Evolutionary conservation across 2,797 vertebrate genomes (phyloP).

Genomic region (Acridotheres tristis): DNA sequence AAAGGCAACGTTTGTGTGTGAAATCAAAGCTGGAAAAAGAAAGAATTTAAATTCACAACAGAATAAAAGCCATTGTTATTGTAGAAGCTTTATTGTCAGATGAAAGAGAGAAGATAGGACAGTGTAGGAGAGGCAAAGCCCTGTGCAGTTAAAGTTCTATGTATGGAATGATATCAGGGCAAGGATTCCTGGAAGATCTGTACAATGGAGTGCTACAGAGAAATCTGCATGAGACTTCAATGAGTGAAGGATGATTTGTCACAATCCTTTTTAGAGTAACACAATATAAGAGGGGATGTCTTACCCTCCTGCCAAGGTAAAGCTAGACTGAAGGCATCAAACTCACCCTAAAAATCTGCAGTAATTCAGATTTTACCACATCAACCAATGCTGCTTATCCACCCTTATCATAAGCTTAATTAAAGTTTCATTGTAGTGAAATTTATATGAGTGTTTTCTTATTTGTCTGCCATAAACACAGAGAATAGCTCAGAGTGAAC

Average conservation of each 20-base stretch:
- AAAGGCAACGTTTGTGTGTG: neutral
- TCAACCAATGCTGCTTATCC: neutral
- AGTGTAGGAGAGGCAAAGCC: neutral
- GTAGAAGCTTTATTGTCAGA: neutral
- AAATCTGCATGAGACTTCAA: neutral
- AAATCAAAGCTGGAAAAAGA: conserved; percentile 24
- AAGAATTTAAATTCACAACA: conserved; percentile 10
- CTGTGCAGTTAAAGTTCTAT: neutral
- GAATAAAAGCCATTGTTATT: conserved; percentile 13
- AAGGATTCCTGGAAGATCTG: neutral
- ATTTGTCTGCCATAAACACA: neutral
- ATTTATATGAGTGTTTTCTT: neutral
- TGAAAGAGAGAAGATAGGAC: conserved; percentile 3
- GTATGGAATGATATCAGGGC: neutral
- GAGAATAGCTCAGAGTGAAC: neutral
- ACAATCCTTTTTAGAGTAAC: neutral
- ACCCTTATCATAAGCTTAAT: neutral
- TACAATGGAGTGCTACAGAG: neutral
- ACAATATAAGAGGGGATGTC: neutral
- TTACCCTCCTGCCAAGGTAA: neutral
- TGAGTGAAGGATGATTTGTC: neutral
- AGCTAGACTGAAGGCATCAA: neutral
- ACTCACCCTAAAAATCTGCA: neutral
- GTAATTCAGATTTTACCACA: neutral
- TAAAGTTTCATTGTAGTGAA: neutral